A percentile compares a stretch with the other conserved stretches of the same genome.
Conservation (phyloP, 2,797 vertebrate genomes). For the Betta splendens region DNA sequence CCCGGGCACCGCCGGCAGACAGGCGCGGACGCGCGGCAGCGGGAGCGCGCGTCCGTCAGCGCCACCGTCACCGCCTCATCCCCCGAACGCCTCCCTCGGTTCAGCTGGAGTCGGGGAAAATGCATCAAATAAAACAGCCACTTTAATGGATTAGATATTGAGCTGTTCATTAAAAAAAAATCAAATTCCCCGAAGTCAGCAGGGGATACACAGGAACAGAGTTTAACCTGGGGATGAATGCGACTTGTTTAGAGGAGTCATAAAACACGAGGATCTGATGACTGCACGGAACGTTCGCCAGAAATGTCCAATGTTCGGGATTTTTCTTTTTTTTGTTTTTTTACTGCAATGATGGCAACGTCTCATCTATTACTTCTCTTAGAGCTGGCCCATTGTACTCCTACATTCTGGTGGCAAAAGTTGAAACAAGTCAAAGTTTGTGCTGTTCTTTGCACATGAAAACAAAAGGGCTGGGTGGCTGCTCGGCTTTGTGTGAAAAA, state of each 20-base stretch:
- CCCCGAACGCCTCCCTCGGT: constrained; percentile 83
- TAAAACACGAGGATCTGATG: constrained; percentile 73
- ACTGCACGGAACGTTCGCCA: constrained; percentile 69
- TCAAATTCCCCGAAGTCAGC: constrained; percentile 79
- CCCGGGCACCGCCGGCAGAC: constrained; percentile 62
- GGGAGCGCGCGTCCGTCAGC: constrained; percentile 59
- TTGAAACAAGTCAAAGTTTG: constrained; percentile 46
- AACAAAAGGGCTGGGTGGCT: constrained; percentile 56
- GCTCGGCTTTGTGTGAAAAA: constrained; percentile 44
- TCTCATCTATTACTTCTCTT: constrained; percentile 14
- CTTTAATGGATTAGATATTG: constrained; percentile 88
- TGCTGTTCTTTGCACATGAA: constrained; percentile 39
- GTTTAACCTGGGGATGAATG: constrained; percentile 66
- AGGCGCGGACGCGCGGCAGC: constrained; percentile 32
- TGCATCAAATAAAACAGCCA: constrained; percentile 82
- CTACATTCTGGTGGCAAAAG: constrained; percentile 44
- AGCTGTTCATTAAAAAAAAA: constrained; percentile 84
- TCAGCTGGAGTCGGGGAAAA: constrained; percentile 80
- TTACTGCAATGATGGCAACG: background rate
- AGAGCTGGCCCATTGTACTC: constrained; percentile 17
- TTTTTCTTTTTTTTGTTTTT: constrained; percentile 34
- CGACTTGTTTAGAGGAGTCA: constrained; percentile 65
- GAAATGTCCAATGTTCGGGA: constrained; percentile 44
- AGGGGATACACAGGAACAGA: constrained; percentile 60
- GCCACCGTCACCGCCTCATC: constrained; percentile 50